Evolutionary conservation across 1,140 invertebrate species (phyloP).

Genomic region (Ips nitidus): DNA sequence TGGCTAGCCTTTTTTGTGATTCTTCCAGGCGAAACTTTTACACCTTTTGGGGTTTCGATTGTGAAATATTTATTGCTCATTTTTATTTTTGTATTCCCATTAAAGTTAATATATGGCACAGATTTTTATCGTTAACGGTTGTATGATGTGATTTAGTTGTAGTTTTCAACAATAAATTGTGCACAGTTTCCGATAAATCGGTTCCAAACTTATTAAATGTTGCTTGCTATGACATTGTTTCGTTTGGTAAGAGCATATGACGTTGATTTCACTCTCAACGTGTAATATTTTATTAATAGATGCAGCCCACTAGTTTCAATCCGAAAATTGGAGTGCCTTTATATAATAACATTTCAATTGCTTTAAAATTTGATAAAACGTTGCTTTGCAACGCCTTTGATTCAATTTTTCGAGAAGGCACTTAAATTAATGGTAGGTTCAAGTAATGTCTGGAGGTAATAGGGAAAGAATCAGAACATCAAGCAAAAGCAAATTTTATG

Average conservation of each 20-base stretch:
- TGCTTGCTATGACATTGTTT: too few species aligned
- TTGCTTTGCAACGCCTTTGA: constrained; percentile 13
- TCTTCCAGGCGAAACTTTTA: not conserved
- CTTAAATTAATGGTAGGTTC: constrained; percentile 23
- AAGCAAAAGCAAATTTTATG: too few species aligned
- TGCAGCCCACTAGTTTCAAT: not conserved
- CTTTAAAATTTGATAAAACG: constrained; percentile 20
- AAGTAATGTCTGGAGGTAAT: not conserved
- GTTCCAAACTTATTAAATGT: too few species aligned
- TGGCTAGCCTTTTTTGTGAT: not conserved
- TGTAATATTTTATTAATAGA: too few species aligned
- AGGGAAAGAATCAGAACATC: not conserved
- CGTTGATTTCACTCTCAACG: too few species aligned
- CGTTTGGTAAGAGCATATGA: too few species aligned
- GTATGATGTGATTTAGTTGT: not conserved
- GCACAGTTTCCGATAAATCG: not conserved
- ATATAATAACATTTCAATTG: constrained; percentile 19
- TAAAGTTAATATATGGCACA: not conserved
- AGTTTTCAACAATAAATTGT: not conserved
- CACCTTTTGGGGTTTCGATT: not conserved
- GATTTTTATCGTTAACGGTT: not conserved
- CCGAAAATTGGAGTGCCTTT: constrained; percentile 13
- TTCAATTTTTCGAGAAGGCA: constrained; percentile 24
- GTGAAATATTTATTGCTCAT: constrained; percentile 4
- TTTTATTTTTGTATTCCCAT: not conserved